A percentile compares a stretch with the other conserved stretches of the same genome.
Conservation (phyloP, 2,113 vertebrate genomes). For the Fulmarus glacialis region DNA sequence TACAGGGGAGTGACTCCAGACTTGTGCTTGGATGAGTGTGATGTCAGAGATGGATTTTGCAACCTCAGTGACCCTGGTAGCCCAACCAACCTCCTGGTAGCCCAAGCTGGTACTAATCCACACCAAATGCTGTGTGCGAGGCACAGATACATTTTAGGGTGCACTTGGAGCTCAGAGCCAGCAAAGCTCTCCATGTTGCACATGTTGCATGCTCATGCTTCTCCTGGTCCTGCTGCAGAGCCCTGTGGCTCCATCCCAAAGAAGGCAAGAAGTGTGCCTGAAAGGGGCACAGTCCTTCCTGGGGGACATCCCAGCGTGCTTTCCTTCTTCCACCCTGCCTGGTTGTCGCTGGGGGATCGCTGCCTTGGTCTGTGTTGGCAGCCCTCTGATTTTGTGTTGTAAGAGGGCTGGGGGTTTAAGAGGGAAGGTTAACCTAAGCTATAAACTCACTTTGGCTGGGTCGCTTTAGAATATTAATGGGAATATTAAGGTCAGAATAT, state of each 20-base stretch:
- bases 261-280: neutral
- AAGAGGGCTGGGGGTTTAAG: neutral
- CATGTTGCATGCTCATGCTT: neutral
- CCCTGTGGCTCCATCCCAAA: neutral
- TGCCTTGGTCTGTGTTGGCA: neutral
- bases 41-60: neutral
- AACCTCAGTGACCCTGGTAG: neutral
- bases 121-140: neutral
- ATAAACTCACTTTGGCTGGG: neutral
- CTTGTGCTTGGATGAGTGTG: fast-evolving
- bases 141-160: neutral
- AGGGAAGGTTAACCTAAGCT: neutral
- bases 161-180: neutral
- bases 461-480: neutral
- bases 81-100: neutral
- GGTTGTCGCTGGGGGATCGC: fast-evolving
- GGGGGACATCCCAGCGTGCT: neutral
- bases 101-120: neutral
- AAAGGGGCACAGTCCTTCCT: neutral
- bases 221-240: neutral
- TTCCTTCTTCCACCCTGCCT: neutral
- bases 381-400: neutral
- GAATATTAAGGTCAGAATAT: slow-evolving; percentile 19
- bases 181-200: neutral
- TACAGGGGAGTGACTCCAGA: neutral